Evolutionary conservation across 1,140 invertebrate species (phyloP), one percentile per base, ranked within the genome.

Genomic region (Mylabris phalerata): DNA sequence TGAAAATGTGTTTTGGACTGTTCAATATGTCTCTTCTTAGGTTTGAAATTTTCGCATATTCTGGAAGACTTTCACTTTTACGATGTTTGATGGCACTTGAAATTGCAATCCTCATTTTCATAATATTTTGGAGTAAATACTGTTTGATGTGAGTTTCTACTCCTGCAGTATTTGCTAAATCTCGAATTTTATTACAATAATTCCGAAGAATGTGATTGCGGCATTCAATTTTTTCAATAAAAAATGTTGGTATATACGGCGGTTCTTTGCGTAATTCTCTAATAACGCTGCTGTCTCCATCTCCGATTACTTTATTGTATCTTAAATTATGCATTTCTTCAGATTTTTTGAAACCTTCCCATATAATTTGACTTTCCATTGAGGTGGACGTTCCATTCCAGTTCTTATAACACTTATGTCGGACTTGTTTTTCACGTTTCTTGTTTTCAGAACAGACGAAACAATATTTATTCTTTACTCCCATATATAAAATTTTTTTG

Each of bases 261-360:
- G 40, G n/a, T 49, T 9, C 44, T 26, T 57, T 54, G 26, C 42
- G 11, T 44, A 60, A 38, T 60, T 62, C 64, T 42, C 62, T 60
- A 60, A 67, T 66, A 1, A 73, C 69, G 45, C 66, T 73, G 9
- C 67, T 67, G 56, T 77, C 75, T 9, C 73, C 75, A 63, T 75
- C 75, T 2, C 9, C 49, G 2, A 51, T 51, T 41, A 51, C 13
- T 41, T 42, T 51, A 7, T 13, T 24, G 13, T 51, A 51, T 5
- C 4, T 40, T n/a, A 51, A 19, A 11, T 13, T 13, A 24, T 51
- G 39, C 49, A 51, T 51, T 24, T 9, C 11, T n/a, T 39, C 9
- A 40, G 2, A 41, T 41, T 51, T 51, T 39, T 41, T 3, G 2
- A 51, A 51, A 11, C 39, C 39, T 41, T 51, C 39, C 7, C 13